Evolutionary conservation across 2,888 invertebrate species (phyloP).

Genomic region (Sinotaia quadrata): DNA sequence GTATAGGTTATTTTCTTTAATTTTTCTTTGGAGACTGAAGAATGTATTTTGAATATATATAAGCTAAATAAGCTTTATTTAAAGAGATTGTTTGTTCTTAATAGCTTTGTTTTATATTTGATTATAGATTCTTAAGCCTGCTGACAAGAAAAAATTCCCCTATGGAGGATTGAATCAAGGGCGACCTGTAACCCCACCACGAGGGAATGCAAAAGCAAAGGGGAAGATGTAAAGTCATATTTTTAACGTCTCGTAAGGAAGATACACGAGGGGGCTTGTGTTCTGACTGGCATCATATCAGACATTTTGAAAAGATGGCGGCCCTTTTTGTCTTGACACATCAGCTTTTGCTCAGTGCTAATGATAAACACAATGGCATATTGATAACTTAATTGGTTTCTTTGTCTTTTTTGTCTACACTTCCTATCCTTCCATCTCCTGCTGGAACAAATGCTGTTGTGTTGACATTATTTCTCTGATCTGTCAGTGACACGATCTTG

Average conservation of each 20-base stretch:
- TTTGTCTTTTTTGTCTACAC: neutral
- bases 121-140: slow-evolving; percentile 96
- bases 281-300: slow-evolving; percentile 10
- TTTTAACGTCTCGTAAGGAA: no score
- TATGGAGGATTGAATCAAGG: slow-evolving; percentile 95
- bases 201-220: slow-evolving; percentile 74
- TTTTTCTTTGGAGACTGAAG: no score
- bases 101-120: no score
- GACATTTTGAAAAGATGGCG: slow-evolving; percentile 14
- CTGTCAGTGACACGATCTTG: slow-evolving; percentile 7
- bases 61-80: no score
- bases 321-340: slow-evolving; percentile 14
- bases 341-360: slow-evolving; percentile 21
- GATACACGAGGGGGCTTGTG: slow-evolving; percentile 7
- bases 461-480: slow-evolving; percentile 13
- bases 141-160: slow-evolving; percentile 99
- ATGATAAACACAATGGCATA: slow-evolving; percentile 28
- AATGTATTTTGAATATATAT: no score
- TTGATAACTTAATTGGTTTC: neutral
- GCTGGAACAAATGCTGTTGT: slow-evolving; percentile 21
- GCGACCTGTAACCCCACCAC: slow-evolving; percentile 97
- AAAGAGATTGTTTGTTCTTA: no score
- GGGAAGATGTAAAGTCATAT: slow-evolving; percentile 50
- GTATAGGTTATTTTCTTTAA: no score
- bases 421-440: neutral